A percentile compares a stretch with the other conserved stretches of the same genome.
phyloP scores from a whole-genome alignment of 2,888 invertebrate species.

The Heliconius sara region DNA sequence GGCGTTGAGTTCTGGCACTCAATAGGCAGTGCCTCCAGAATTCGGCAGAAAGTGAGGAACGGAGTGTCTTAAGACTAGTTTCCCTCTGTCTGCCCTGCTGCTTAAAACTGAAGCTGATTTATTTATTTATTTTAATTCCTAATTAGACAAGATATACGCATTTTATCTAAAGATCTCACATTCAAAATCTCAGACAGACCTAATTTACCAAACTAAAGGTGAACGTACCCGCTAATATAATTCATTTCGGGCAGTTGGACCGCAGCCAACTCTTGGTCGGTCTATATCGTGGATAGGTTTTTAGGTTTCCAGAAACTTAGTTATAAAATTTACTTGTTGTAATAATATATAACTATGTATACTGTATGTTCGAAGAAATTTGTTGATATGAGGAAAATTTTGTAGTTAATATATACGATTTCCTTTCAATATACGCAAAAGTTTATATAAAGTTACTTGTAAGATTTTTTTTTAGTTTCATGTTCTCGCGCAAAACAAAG shows the following conservation, averaged over 20 bases:
- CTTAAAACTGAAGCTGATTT: too few relatives aligned
- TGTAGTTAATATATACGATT: background rate
- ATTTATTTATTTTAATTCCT: background rate
- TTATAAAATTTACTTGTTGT: conserved; percentile 20
- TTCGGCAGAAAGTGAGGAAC: too few relatives aligned
- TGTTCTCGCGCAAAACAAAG: too few relatives aligned
- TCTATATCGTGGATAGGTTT: conserved; percentile 44
- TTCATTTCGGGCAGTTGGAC: conserved; percentile 49
- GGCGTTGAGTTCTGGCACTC: too few relatives aligned
- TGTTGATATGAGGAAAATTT: conserved; percentile 24
- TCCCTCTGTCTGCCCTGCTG: too few relatives aligned
- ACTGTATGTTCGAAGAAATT: background rate
- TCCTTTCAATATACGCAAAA: background rate
- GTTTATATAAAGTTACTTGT: background rate
- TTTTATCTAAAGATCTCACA: conserved; percentile 1
- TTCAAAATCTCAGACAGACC: conserved; percentile 26
- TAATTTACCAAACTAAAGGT: conserved; percentile 44
- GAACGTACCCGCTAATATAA: conserved; percentile 47
- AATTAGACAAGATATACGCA: background rate
- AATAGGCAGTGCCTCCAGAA: too few relatives aligned
- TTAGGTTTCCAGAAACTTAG: conserved; percentile 37
- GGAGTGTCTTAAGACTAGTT: too few relatives aligned
- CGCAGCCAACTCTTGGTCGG: conserved; percentile 44
- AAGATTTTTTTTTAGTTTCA: background rate
- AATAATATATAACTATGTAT: conserved; percentile 11